These are phyloP conservation scores for Girardinichthys multiradiatus DNA, from an alignment of 2,113 vertebrate genomes.

Conservation along the genomic window DNA sequence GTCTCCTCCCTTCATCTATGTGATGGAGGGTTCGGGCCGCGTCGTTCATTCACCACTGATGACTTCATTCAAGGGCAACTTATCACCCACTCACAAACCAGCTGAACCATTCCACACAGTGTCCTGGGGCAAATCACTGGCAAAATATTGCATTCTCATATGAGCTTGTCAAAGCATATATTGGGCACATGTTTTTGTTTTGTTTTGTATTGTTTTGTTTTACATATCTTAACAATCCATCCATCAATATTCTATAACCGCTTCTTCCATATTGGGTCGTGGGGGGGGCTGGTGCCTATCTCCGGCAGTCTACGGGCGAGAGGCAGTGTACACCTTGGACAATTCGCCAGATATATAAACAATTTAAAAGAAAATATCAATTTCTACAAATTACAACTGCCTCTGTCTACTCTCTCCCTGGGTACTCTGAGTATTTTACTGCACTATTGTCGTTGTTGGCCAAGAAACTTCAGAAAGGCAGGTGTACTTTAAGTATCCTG, in stretches of 20 bases:
- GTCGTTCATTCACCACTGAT: slow-evolving; percentile 80
- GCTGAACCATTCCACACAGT: slow-evolving; percentile 64
- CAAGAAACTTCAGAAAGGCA: slow-evolving; percentile 18
- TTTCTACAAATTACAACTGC: slow-evolving; percentile 17
- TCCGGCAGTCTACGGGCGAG: too few relatives aligned
- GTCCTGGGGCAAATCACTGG: slow-evolving; percentile 67
- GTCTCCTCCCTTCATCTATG: slow-evolving; percentile 78
- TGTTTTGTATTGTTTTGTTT: background rate
- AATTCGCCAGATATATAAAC: too few relatives aligned
- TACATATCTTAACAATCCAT: too few relatives aligned
- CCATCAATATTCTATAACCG: too few relatives aligned
- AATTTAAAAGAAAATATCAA: slow-evolving; percentile 34
- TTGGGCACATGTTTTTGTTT: background rate
- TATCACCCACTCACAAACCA: slow-evolving; percentile 78
- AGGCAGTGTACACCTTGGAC: too few relatives aligned
- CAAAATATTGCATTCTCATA: slow-evolving; percentile 43
- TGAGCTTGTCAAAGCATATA: slow-evolving; percentile 46
- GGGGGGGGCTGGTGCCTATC: too few relatives aligned
- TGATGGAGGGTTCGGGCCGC: slow-evolving; percentile 79
- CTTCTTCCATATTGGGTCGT: too few relatives aligned
- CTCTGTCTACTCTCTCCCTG: slow-evolving; percentile 2
- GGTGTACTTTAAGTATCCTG: slow-evolving; percentile 16
- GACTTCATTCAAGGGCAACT: slow-evolving; percentile 80
- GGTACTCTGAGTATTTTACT: slow-evolving; percentile 36
- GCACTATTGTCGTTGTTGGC: slow-evolving; percentile 20